Evolutionary conservation across 2,888 invertebrate genomes (phyloP), one percentile per base, ranked within the genome.

Genomic region (Melanotus villosus): DNA sequence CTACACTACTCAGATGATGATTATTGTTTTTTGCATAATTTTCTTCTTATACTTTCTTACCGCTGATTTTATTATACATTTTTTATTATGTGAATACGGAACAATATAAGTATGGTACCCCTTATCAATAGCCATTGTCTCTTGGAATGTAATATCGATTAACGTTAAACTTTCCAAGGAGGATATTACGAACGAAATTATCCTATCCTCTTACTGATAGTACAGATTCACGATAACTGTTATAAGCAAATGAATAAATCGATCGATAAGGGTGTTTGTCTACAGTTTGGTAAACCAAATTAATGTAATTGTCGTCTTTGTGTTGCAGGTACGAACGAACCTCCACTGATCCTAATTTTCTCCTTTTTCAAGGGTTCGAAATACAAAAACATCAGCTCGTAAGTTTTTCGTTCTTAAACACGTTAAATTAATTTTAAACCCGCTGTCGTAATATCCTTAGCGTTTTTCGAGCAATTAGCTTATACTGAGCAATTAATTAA

Each of bases 341-440:
- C 4, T 26, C 4, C 4, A 26, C 4, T 12, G 12, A 1, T 34
- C 12, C 34, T n/a, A 34, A 34, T 12, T n/a, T n/a, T n/a, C n/a
- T n/a, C n/a, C n/a, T n/a, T n/a, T n/a, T n/a, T n/a, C n/a, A n/a
- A n/a, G n/a, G n/a, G n/a, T n/a, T n/a, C n/a, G n/a, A n/a, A n/a
- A n/a, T n/a, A n/a, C n/a, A n/a, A n/a, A n/a, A n/a, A n/a, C n/a
- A 38, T 38, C 12, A 14, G 14, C 5, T 38, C 12, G 38, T 38
- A 38, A 3, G 3, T 38, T 38, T 38, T 38, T 14, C 14, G 14
- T 38, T 12, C 38, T 14, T 32, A 12, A 38, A 38, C 12, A 14
- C 38, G n/a, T 38, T n/a, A 12, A 38, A 38, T n/a, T 38, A 38
- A 38, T 38, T 36, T 38, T 38, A 38, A 26, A 38, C 38, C 38